These are phyloP conservation scores for Cuculus canorus DNA, from an alignment of 2,797 vertebrate genomes.

Conservation along the genomic window DNA sequence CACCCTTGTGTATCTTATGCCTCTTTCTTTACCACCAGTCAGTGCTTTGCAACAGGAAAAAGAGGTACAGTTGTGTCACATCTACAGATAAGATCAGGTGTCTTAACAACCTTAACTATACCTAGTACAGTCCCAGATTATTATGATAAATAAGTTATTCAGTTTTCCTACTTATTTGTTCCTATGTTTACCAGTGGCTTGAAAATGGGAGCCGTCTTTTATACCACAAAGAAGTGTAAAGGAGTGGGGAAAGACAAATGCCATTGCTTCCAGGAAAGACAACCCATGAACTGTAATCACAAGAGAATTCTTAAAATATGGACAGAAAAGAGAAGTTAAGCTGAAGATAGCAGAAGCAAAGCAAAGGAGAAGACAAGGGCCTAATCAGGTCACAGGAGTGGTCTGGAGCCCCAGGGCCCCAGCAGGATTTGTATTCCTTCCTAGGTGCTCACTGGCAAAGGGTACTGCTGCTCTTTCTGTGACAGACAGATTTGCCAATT, in stretches of 20 bases:
- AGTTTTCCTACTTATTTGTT: background rate
- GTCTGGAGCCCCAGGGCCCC: background rate
- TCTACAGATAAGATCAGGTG: background rate
- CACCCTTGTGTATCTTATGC: background rate
- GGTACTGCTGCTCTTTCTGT: background rate
- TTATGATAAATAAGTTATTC: background rate
- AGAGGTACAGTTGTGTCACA: background rate
- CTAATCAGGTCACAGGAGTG: background rate
- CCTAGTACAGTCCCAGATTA: background rate
- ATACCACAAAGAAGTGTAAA: background rate
- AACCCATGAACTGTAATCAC: background rate
- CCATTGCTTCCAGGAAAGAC: background rate
- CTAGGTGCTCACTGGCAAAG: accelerated
- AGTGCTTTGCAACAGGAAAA: background rate
- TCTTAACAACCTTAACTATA: background rate
- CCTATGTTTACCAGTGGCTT: background rate
- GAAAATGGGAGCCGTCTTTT: background rate
- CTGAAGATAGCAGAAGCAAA: background rate
- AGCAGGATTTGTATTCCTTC: background rate
- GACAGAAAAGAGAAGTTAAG: background rate
- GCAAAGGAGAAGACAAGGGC: background rate
- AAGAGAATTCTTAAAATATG: background rate
- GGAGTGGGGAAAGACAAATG: background rate
- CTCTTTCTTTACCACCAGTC: background rate
- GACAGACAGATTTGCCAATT: background rate